These are phyloP conservation scores for Enteromius treurensis DNA, from an alignment of 2,797 vertebrate genomes.

Conservation along the genomic window DNA sequence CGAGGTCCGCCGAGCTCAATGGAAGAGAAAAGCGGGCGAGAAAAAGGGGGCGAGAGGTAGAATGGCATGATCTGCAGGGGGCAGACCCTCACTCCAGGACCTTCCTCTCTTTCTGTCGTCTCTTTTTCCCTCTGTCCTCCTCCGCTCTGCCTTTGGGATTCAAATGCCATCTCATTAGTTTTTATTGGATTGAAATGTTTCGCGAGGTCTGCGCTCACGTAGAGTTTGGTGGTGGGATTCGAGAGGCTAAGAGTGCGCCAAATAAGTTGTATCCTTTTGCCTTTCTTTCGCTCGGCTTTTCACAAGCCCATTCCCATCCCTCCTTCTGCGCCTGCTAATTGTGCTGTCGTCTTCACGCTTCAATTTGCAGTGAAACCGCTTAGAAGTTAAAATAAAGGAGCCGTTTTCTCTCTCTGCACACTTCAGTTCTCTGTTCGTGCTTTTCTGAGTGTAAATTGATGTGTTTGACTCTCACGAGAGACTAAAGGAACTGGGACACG, in stretches of 20 bases:
- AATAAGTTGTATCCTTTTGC: constrained; percentile 59
- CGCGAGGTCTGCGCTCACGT: constrained; percentile 29
- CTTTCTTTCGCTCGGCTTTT: constrained; percentile 47
- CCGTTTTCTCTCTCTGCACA: constrained; percentile 28
- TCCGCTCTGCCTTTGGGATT: constrained; percentile 71
- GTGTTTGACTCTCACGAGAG: constrained; percentile 41
- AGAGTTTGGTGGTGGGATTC: constrained; percentile 40
- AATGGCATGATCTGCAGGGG: constrained; percentile 53
- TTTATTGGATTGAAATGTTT: constrained; percentile 72
- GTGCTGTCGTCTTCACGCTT: constrained; percentile 45
- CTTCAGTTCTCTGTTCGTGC: constrained; percentile 32
- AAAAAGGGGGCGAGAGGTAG: constrained; percentile 44
- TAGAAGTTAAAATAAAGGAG: constrained; percentile 42
- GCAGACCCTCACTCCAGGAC: constrained; percentile 56
- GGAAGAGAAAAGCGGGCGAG: constrained; percentile 49
- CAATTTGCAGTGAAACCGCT: constrained; percentile 32
- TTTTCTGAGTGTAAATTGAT: constrained; percentile 38
- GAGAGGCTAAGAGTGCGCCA: constrained; percentile 44
- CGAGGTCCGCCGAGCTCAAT: constrained; percentile 32
- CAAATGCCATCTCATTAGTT: constrained; percentile 77
- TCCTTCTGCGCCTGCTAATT: constrained; percentile 63
- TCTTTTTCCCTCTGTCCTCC: constrained; percentile 56
- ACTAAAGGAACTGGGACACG: neutral
- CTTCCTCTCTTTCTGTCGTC: constrained; percentile 53
- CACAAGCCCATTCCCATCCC: constrained; percentile 62